Evolutionary conservation across 1,140 invertebrate genomes (phyloP), one percentile per base, ranked within the genome.

Genomic region (Acromyrmex heyeri): DNA sequence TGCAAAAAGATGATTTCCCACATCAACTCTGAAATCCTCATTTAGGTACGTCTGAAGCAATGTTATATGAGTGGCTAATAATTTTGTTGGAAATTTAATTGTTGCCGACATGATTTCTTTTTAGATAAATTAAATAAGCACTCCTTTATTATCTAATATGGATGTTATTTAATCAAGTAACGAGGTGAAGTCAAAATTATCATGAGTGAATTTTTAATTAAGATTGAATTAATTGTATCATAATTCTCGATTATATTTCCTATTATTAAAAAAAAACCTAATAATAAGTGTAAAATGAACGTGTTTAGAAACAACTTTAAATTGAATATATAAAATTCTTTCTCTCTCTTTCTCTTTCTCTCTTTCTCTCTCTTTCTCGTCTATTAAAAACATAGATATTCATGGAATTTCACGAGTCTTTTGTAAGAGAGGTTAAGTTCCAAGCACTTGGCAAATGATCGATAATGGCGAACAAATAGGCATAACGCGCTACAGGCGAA

Each of bases 381-480:
- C 21, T 14, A 72, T 3, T 55, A 38, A 75, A 75, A 61, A 55
- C 57, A 70, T 34, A 44, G 48, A n/a, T 50, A 53, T 57, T 50
- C 27, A 18, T 72, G 67, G 79, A 73, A 82, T 61, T 73, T 73
- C 79, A 50, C 50, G 67, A 73, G 79, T 73, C 67, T 61, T 34
- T 21, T 24, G 27, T 38, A 30, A 73, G 27, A 48, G 38, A 21
- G 69, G 18, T 75, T 73, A 73, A 82, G 79, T 73, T 83, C 55
- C 69, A 61, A 44, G 79, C 69, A 61, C 69, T 83, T 38, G 55
- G 79, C 55, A 57, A 83, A 83, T 83, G 79, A 83, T 83, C 79
- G 79, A 83, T 83, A 83, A 83, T 48, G 69, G 79, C 57, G 79
- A 83, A 24, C 55, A 83, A 83, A 83, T 83, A 73, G 72, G 79